These are phyloP conservation scores for Takifugu rubripes DNA, from an alignment of 2,797 vertebrate species.

Conservation along the genomic window DNA sequence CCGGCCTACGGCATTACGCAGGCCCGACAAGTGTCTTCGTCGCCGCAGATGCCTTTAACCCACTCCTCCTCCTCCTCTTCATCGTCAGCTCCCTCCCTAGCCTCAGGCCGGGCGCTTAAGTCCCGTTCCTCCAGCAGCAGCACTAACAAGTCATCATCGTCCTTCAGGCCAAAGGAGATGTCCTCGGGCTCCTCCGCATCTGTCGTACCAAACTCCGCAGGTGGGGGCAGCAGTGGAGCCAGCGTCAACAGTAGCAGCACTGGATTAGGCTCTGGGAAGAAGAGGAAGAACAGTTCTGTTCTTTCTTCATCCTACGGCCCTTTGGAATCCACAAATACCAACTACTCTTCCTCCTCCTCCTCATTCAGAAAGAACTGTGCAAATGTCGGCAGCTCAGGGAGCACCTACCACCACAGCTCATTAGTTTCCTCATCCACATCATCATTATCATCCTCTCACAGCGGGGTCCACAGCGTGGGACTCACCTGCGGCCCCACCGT, in stretches of 20 bases:
- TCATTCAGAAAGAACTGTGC: constrained; percentile 91
- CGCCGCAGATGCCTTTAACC: constrained; percentile 95
- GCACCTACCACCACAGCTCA: constrained; percentile 83
- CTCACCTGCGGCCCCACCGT: constrained; percentile 85
- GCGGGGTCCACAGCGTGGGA: constrained; percentile 81
- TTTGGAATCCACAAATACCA: constrained; percentile 74
- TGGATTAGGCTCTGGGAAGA: constrained; percentile 89
- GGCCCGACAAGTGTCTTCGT: constrained; percentile 94
- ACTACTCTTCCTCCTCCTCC: constrained; percentile 76
- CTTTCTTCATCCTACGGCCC: constrained; percentile 82
- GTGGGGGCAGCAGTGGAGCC: constrained; percentile 71
- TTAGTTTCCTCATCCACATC: constrained; percentile 79
- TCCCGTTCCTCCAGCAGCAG: constrained; percentile 87
- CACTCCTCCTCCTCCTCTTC: constrained; percentile 87
- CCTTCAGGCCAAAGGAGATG: constrained; percentile 73
- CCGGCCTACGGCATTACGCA: constrained; percentile 89
- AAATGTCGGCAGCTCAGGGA: constrained; percentile 84
- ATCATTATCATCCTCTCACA: constrained; percentile 80
- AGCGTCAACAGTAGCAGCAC: constrained; percentile 78
- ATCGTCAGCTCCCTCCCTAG: constrained; percentile 81
- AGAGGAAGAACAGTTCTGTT: constrained; percentile 90
- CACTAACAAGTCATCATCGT: constrained; percentile 83
- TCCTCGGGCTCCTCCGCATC: constrained; percentile 69
- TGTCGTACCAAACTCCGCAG: constrained; percentile 70
- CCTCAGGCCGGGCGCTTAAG: constrained; percentile 92